phyloP scores from a whole-genome alignment of 2,113 vertebrate genomes.

The Notothenia coriiceps region DNA sequence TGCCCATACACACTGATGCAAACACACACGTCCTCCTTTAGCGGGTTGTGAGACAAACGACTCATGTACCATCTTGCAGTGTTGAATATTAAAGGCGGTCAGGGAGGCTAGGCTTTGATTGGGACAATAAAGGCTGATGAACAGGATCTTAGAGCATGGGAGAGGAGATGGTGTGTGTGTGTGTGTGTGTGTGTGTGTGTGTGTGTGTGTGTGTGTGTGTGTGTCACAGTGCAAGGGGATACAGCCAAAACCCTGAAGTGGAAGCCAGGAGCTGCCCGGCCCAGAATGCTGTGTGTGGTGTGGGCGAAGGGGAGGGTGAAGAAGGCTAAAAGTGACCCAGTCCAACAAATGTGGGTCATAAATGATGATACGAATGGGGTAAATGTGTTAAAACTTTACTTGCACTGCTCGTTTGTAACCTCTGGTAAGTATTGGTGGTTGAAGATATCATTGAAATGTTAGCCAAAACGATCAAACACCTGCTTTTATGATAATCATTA shows the following conservation, averaged over 20 bases:
- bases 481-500: neutral
- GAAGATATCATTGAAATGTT: too few relatives aligned
- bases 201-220: slow-evolving; percentile 47
- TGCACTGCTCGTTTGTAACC: neutral
- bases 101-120: slow-evolving; percentile 84
- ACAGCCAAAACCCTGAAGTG: slow-evolving; percentile 81
- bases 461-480: neutral
- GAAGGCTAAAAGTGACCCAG: slow-evolving; percentile 63
- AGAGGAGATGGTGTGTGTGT: slow-evolving; percentile 62
- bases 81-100: slow-evolving; percentile 86
- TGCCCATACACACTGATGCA: slow-evolving; percentile 28
- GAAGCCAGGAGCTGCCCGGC: slow-evolving; percentile 79
- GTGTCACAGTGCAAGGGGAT: slow-evolving; percentile 67
- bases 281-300: slow-evolving; percentile 59
- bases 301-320: slow-evolving; percentile 25
- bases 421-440: too few relatives aligned
- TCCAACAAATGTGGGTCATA: slow-evolving; percentile 79
- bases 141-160: slow-evolving; percentile 86
- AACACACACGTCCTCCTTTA: slow-evolving; percentile 49
- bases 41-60: slow-evolving; percentile 77
- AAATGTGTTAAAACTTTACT: slow-evolving; percentile 2
- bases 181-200: slow-evolving; percentile 39
- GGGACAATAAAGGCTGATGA: slow-evolving; percentile 85
- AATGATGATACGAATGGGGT: slow-evolving; percentile 14
- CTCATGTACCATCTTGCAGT: slow-evolving; percentile 84